Base-by-base conservation (phyloP, 1,140 invertebrate species). In the Rhynchophorus ferrugineus region DNA sequence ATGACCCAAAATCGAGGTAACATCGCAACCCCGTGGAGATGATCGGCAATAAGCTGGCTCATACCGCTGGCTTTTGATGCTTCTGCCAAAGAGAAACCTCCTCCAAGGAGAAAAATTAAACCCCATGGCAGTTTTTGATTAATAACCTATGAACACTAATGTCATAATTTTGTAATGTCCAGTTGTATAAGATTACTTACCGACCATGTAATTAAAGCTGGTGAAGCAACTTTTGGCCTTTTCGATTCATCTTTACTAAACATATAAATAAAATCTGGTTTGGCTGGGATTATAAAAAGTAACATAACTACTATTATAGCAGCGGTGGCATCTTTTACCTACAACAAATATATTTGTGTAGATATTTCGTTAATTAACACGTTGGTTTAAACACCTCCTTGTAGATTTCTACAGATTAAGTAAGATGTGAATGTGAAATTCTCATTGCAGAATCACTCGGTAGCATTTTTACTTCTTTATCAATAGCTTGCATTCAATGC, bases 1-100 rank as follows among this genome's bases (percentile, higher is more conserved):
- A 86, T 64, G 9, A 84, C 76, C 1, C 78, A 45, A 3, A 73
- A 54, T 0, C 75, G 68, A 0, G 75, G 76, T 3, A 83, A 64
- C 1, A 69, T 65, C 13, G 75, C 65, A 0, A 86, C 69, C 0
- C 75, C 76, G 44, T 67, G 72, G 5, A 87, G 68, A 7, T 82
- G 78, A 0, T 77, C 62, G 0, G 88, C 89, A 44, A 93, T 76
- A 69, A 84, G 76, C 2, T 69, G 64, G 0, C 89, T 90, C 56
- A 94, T 78, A 1, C 84, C 84, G 0, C 87, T 90, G 6, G 71
- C 73, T 58, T 86, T 81, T 56, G 84, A 85, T 38, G 84, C 91
- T 38, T 87, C 79, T 0, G 92, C 91, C 16, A 95, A 73, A 0
- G 91, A 89, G 68, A 95, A 93, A 1, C 91, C 91, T 58, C 72